Base-by-base conservation (phyloP, 2,888 invertebrate species). In the Teleogryllus oceanicus region DNA sequence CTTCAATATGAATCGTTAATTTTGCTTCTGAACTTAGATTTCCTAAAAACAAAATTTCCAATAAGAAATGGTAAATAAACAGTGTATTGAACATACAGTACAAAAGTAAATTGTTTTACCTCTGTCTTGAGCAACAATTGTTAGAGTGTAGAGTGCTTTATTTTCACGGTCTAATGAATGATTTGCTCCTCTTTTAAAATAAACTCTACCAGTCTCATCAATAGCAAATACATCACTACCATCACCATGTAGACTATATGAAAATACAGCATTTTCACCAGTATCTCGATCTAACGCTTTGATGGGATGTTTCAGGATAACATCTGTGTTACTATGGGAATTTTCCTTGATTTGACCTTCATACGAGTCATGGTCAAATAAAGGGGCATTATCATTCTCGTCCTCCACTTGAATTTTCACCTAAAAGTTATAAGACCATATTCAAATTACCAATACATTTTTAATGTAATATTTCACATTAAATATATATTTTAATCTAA, bases 311-410 rank as follows among this genome's bases (percentile, higher is more conserved):
- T 91, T 90, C 86, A 94, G 88, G 83, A 90, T 90, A 1, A 96
- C 91, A 86, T 93, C 92, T 0, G 93, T 92, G 11, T 92, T 92
- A 74, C 89, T 88, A 13, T 88, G 88, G 50, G 94, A 92, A 86
- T 97, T 96, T 88, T 97, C 97, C 76, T 88, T 87, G 20, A 97
- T 92, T 81, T 90, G 89, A 1, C 95, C 95, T 84, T 94, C 93
- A 85, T 96, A 97, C 1, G 89, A 86, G 1, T 90, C 85, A 16
- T 90, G 87, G 83, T 93, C 92, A 86, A 97, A 97, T 80, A 91
- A 87, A 0, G 97, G 97, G 5, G 95, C 90, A 84, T 96, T 96
- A 85, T 96, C 96, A 85, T 96, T 96, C 82, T 94, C 94, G 85
- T 96, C 96, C 81, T 94, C 94, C 1, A 96, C 94, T 80, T 92